Evolutionary conservation across 2,113 vertebrate species (phyloP).

Genomic region (Catagonus wagneri): DNA sequence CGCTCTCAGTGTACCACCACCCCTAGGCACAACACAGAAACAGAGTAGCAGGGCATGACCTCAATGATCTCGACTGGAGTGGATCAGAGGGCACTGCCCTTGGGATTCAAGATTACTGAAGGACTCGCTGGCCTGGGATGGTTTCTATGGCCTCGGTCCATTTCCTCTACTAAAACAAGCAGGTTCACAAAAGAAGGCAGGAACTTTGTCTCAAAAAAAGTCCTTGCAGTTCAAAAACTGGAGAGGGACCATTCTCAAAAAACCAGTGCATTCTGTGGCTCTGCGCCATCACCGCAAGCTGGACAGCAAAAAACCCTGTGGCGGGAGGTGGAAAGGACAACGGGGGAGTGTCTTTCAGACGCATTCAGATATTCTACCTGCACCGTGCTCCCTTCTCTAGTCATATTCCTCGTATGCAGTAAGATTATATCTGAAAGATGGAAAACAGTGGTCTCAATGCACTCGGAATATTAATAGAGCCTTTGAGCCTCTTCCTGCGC

Average conservation of each 20-base stretch:
- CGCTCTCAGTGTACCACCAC: neutral
- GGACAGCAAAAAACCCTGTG: neutral
- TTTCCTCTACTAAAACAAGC: neutral
- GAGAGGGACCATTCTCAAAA: neutral
- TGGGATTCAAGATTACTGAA: neutral
- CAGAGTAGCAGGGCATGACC: neutral
- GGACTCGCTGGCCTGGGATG: neutral
- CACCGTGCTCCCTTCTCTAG: neutral
- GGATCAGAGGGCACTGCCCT: neutral
- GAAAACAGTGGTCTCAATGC: slow-evolving; percentile 62
- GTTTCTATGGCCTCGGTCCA: fast-evolving
- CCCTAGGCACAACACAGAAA: neutral
- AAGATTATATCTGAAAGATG: slow-evolving; percentile 73
- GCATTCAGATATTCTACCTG: neutral
- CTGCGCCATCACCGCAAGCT: neutral
- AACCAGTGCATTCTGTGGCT: neutral
- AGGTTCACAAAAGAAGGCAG: neutral
- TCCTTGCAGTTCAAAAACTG: neutral
- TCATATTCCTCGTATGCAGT: slow-evolving; percentile 64
- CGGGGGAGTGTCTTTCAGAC: neutral
- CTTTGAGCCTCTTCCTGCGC: slow-evolving; percentile 51
- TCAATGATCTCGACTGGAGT: neutral
- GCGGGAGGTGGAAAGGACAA: neutral
- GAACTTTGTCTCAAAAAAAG: neutral
- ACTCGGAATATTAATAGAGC: slow-evolving; percentile 78